Base-by-base conservation (phyloP, 2,888 invertebrate genomes). In the Orchesella flavescens region DNA sequence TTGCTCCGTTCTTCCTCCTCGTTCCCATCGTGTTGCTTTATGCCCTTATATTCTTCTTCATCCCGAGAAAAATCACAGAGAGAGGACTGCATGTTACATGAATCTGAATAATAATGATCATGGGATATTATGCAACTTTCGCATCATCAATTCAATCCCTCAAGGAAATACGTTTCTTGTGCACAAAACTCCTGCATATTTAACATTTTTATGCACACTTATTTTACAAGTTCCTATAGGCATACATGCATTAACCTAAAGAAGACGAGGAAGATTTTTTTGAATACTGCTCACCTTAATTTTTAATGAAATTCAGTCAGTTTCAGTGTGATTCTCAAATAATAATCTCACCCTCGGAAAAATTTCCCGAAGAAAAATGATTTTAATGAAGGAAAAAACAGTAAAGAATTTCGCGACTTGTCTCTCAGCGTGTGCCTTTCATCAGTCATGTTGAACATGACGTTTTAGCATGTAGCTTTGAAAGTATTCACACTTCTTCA, bases 341-440 rank as follows among this genome's bases (percentile, higher is more conserved):
- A 34, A 34, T 24, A 68, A 68, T 69, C 69, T 69, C 53, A 43
- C 23, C 43, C 57, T 72, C 59, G 55, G 23, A 59, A 59, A 23
- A 44, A 44, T 59, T 59, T 59, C 34, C 17, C 24, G 19, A 72
- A 59, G 71, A 24, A 71, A 71, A 71, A 55, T 21, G 55, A 13
- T 72, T 21, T 71, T 19, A 19, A 17, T 12, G 53, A 10, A 49
- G 23, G 49, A 46, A 43, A 69, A 49, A 63, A 49, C 34, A 17
- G 49, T n/a, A 59, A 23, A 59, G 63, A 74, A 68, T 5, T n/a
- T 34, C 17, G 44, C 63, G 61, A 69, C 53, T 69, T 57, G 49
- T 63, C 63, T 71, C 75, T 53, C 75, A 72, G 72, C 78, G 23
- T 79, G 78, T 15, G 78, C 71, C 65, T 79, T 79, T 79, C 78